Evolutionary conservation across 1,140 invertebrate species (phyloP), one percentile per base, ranked within the genome.

Genomic region (Drosophila paulistorum): DNA sequence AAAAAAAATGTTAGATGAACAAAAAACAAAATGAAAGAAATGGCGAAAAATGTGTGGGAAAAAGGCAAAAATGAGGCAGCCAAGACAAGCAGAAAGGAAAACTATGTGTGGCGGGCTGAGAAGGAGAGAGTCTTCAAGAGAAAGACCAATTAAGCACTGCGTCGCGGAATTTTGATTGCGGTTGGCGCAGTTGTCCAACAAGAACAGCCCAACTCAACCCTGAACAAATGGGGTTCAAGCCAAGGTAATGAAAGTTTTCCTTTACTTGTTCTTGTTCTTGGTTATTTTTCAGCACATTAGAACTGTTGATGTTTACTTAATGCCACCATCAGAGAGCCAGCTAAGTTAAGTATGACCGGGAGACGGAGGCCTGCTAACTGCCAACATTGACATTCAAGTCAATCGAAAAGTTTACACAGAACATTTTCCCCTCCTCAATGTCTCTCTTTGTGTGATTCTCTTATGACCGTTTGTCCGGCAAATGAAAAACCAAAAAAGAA

Each of bases 101-200:
- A 67, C 65, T 69, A 51, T 23, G 45, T 4, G 20, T 11, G 10
- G 10, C 7, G 45, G 45, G 14, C 1, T 10, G 9, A 20, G 14
- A 1, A 20, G 9, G 20, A 20, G 14, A 20, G 54, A 30, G 3
- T 13, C 13, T 48, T 45, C 42, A 30, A 73, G 64, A 68, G 68
- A 78, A 86, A 86, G 80, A 83, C 80, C 84, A 87, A 87, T 87
- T 87, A 87, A 73, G 80, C 67, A 60, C 68, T 68, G 68, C 74
- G 74, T 75, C 66, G 58, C 65, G 84, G 84, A 89, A 87, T 87
- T 87, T 87, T 89, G 79, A 87, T 87, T 89, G 83, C 79, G 65
- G 73, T 71, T 79, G 74, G 65, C 67, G 66, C 79, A 68, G 60
- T 74, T 30, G 7, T 58, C 48, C 30, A 39, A 2, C 11, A 30